Evolutionary conservation across 2,797 vertebrate species (phyloP).

Genomic region (Masticophis lateralis): DNA sequence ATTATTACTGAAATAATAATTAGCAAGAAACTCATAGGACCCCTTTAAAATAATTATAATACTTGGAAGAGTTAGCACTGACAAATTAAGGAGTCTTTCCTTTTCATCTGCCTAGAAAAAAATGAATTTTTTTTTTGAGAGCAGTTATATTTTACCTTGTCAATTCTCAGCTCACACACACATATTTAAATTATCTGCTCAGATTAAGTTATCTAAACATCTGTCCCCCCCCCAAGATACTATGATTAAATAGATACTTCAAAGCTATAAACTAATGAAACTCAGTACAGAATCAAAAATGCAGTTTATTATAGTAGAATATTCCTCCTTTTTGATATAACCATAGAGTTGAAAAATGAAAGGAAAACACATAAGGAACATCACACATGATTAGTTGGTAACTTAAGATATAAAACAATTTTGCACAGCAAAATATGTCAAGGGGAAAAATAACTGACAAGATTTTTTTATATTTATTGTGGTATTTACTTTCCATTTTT

Average conservation of each 20-base stretch:
- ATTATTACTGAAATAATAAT: background rate
- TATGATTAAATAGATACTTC: conserved; percentile 9
- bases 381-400: conserved; percentile 98
- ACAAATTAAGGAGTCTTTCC: conserved; percentile 38
- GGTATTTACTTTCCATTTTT: conserved; percentile 87
- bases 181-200: background rate
- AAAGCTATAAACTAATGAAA: conserved; percentile 73
- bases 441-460: conserved; percentile 87
- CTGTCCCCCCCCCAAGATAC: conserved; percentile 1
- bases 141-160: conserved; percentile 7
- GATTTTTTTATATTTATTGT: conserved; percentile 91
- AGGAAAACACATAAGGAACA: conserved; percentile 93
- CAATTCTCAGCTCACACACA: background rate
- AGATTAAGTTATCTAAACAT: conserved; percentile 25
- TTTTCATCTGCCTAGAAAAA: conserved; percentile 52
- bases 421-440: conserved; percentile 99
- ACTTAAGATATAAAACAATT: conserved; percentile 94
- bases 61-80: conserved; percentile 43
- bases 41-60: conserved; percentile 12
- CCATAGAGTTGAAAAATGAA: conserved; percentile 87
- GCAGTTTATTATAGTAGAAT: conserved; percentile 84
- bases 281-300: conserved; percentile 77
- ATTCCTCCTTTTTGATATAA: conserved; percentile 81
- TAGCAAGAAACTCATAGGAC: conserved; percentile 34
- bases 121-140: background rate